A percentile compares a stretch with the other conserved stretches of the same genome.
Conservation (phyloP, 2,888 invertebrate genomes). For the Linnaemya tessellans region DNA sequence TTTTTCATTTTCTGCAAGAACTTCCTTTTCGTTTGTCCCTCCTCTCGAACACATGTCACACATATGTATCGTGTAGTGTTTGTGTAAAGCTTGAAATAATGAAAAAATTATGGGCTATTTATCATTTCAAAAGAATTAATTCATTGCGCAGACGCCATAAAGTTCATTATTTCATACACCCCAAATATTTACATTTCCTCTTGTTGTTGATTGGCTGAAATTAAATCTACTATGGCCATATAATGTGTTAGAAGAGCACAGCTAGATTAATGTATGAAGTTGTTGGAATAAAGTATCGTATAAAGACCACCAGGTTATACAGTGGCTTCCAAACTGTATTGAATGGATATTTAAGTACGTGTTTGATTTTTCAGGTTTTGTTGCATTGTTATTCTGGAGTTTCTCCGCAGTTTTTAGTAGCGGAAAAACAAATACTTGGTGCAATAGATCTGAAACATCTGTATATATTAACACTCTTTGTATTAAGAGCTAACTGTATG, state of each 20-base stretch:
- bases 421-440: background rate
- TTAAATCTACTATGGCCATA: too few relatives aligned
- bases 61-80: background rate
- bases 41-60: slow-evolving; percentile 33
- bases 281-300: slow-evolving; percentile 48
- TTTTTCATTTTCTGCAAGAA: slow-evolving; percentile 1
- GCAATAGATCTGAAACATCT: background rate
- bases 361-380: background rate
- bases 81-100: slow-evolving; percentile 39
- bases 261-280: slow-evolving; percentile 40
- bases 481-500: background rate
- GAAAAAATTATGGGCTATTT: slow-evolving; percentile 49
- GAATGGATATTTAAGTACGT: background rate
- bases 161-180: slow-evolving; percentile 24
- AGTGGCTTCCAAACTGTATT: slow-evolving; percentile 58
- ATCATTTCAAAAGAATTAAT: slow-evolving; percentile 79
- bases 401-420: background rate
- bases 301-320: background rate
- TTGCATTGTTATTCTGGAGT: slow-evolving; percentile 5
- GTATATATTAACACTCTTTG: background rate
- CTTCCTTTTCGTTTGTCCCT: slow-evolving; percentile 32
- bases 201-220: slow-evolving; percentile 68
- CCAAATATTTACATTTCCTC: slow-evolving; percentile 19
- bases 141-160: slow-evolving; percentile 78
- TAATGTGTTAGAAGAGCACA: slow-evolving; percentile 72